These are phyloP conservation scores for Melipona quadrifasciata DNA, from an alignment of 1,140 invertebrate species.

Conservation along the genomic window DNA sequence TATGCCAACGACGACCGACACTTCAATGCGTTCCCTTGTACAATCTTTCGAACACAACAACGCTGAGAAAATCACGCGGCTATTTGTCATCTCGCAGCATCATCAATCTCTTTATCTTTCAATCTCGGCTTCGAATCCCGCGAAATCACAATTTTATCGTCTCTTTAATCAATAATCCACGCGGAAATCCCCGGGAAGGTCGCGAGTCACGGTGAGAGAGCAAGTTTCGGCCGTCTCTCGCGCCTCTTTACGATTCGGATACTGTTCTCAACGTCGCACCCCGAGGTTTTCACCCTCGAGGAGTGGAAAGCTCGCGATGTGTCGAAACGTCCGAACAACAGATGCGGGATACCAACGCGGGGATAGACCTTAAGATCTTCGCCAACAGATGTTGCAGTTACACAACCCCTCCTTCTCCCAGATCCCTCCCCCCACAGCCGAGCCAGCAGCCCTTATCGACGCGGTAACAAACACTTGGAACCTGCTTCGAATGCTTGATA, in stretches of 20 bases:
- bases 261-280: slow-evolving; percentile 8
- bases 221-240: slow-evolving; percentile 14
- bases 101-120: background rate
- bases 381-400: slow-evolving; percentile 70
- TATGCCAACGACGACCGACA: background rate
- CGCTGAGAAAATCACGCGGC: background rate
- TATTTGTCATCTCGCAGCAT: background rate
- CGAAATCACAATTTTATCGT: background rate
- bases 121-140: background rate
- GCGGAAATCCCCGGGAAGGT: slow-evolving; percentile 4
- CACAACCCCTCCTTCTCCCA: slow-evolving; percentile 47
- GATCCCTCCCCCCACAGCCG: slow-evolving; percentile 10
- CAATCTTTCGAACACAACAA: background rate
- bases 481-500: slow-evolving; percentile 70
- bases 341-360: slow-evolving; percentile 47
- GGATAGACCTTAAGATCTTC: slow-evolving; percentile 59
- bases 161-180: slow-evolving; percentile 16
- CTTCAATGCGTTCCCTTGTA: no score
- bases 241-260: slow-evolving; percentile 29
- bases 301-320: slow-evolving; percentile 42
- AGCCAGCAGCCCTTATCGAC: slow-evolving; percentile 58
- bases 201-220: slow-evolving; percentile 52
- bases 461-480: slow-evolving; percentile 67
- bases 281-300: slow-evolving; percentile 1
- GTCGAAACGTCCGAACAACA: slow-evolving; percentile 55